These are phyloP conservation scores for Actias luna DNA, from an alignment of 2,888 invertebrate genomes.

Conservation along the genomic window DNA sequence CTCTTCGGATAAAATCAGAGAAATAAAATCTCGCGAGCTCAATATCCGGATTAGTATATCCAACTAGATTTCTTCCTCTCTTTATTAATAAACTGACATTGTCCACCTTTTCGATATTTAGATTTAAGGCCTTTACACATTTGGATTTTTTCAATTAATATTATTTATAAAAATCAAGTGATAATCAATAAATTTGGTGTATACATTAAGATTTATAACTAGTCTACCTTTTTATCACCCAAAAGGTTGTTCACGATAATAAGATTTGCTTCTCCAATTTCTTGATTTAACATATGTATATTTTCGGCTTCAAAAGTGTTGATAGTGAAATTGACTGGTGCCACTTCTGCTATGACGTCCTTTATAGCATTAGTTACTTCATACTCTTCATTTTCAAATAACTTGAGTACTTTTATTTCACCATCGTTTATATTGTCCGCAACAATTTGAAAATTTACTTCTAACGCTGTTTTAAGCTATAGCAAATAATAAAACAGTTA, in stretches of 20 bases:
- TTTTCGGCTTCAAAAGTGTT: constrained; percentile 22
- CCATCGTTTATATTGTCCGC: constrained; percentile 37
- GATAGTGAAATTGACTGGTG: constrained; percentile 25
- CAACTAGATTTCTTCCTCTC: too few species aligned
- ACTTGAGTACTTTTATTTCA: constrained; percentile 35
- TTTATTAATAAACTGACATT: too few species aligned
- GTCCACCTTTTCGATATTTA: too few species aligned
- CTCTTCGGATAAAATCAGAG: too few species aligned
- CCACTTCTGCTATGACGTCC: constrained; percentile 28
- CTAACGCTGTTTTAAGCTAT: constrained; percentile 45
- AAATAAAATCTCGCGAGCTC: too few species aligned
- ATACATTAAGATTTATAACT: background rate
- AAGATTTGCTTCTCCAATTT: constrained; percentile 33
- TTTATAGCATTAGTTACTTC: constrained; percentile 32
- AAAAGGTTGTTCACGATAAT: constrained; percentile 44
- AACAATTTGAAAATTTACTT: constrained; percentile 49
- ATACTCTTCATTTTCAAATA: constrained; percentile 28
- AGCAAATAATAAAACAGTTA: constrained; percentile 23
- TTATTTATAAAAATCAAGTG: background rate
- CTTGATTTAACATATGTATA: constrained; percentile 20
- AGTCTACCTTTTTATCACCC: constrained; percentile 41
- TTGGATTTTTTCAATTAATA: too few species aligned
- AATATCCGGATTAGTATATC: too few species aligned
- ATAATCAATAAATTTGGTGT: background rate
- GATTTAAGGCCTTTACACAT: too few species aligned